phyloP scores from a whole-genome alignment of 1,140 invertebrate genomes.

The Psilanteris sp. region DNA sequence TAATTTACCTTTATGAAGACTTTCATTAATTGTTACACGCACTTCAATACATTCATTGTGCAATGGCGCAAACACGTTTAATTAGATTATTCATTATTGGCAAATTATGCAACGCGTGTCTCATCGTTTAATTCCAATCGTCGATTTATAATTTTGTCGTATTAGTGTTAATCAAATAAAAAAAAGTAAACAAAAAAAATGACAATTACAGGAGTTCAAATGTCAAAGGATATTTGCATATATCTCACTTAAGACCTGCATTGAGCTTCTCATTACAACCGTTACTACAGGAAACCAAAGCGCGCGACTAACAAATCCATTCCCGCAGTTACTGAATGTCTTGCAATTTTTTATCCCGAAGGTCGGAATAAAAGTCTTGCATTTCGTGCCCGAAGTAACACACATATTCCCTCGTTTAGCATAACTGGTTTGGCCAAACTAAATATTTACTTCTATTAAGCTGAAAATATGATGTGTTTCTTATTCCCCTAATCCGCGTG shows the following conservation, averaged over 20 bases:
- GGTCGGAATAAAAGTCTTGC: slow-evolving; percentile 24
- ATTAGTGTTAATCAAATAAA: too few relatives aligned
- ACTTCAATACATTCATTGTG: too few relatives aligned
- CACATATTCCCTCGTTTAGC: slow-evolving; percentile 15
- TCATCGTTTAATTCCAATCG: too few relatives aligned
- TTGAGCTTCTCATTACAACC: neutral
- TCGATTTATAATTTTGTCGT: too few relatives aligned
- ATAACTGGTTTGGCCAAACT: slow-evolving; percentile 45
- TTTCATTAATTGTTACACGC: too few relatives aligned
- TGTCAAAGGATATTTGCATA: neutral
- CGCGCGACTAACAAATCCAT: neutral
- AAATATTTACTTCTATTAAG: slow-evolving; percentile 51
- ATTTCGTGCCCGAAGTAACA: slow-evolving; percentile 30
- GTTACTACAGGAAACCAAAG: slow-evolving; percentile 3
- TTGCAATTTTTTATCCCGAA: slow-evolving; percentile 8
- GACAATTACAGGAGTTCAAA: neutral
- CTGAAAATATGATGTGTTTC: slow-evolving; percentile 50
- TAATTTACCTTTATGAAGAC: too few relatives aligned
- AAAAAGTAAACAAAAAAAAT: neutral
- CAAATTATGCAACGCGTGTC: too few relatives aligned
- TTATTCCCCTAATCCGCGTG: slow-evolving; percentile 51
- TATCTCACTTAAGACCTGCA: neutral
- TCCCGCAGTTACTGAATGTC: slow-evolving; percentile 3
- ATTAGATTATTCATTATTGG: too few relatives aligned
- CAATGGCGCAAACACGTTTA: too few relatives aligned